Evolutionary conservation across 2,113 vertebrate genomes (phyloP).

Genomic region (Motacilla tschutschensis): DNA sequence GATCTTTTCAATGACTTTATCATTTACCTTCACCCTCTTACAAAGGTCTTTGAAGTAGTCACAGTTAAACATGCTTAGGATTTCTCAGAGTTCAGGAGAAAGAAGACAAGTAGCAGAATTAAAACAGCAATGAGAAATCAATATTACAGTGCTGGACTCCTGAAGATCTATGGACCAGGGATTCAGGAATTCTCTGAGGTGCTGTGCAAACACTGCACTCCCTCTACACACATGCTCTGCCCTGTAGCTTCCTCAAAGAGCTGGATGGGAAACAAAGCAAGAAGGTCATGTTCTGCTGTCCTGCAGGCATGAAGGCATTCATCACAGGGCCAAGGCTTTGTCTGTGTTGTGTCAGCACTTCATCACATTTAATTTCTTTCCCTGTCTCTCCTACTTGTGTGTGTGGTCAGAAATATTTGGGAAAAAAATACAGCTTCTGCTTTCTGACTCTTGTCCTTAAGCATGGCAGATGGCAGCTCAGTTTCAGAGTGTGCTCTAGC

Average conservation of each 20-base stretch:
- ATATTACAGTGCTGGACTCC: neutral
- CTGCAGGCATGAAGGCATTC: neutral
- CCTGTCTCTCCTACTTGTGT: neutral
- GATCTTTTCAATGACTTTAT: neutral
- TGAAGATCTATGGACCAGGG: neutral
- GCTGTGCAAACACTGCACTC: neutral
- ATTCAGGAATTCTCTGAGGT: neutral
- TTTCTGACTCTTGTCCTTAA: neutral
- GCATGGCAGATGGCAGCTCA: neutral
- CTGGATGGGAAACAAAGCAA: neutral
- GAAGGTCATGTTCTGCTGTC: neutral
- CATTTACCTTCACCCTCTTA: neutral
- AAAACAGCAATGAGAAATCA: conserved; percentile 8
- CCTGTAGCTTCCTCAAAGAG: neutral
- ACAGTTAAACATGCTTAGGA: neutral
- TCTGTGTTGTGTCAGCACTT: neutral
- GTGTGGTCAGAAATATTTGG: neutral
- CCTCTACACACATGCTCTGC: accelerated
- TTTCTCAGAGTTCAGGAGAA: neutral
- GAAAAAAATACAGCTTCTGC: neutral
- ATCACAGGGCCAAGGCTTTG: neutral
- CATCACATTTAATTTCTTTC: neutral
- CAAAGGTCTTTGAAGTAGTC: neutral
- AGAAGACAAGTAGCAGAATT: neutral
- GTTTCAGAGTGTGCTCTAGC: neutral